Evolutionary conservation across 2,888 invertebrate species (phyloP), one percentile per base, ranked within the genome.

Genomic region (Polydrusus pterygomalis): DNA sequence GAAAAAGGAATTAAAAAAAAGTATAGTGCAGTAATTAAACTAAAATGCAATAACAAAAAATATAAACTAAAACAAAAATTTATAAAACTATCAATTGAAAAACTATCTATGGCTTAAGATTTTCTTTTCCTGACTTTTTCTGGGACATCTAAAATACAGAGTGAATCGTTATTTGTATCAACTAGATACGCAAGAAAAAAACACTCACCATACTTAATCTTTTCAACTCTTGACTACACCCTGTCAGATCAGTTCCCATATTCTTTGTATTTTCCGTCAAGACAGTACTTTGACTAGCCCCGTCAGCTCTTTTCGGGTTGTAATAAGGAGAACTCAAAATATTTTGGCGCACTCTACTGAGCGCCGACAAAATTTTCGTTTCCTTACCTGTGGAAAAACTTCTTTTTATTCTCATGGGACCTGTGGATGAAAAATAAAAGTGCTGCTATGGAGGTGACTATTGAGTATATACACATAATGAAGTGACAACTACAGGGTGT

Each of bases 291-390:
- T n/a, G 18, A 47, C 20, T 40, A 2, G 5, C 34, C 8, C n/a
- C 51, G 49, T 45, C 6, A 13, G 30, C 17, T 6, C 17, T 49
- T 45, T 25, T 62, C 3, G 68, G 40, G 9, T 63, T 54, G 43
- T 77, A 75, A 18, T 78, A 78, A 1, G 80, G 73, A 1, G 81
- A 80, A 64, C 74, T 77, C 30, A 80, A 64, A 56, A 81, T 72
- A 70, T 79, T 80, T 20, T 81, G 78, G 38, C 81, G 75, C 20
- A 80, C 78, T 71, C 74, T 81, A n/a, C 56, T 20, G 34, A 81
- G 47, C 0, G 79, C 78, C 8, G 77, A 78, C 76, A 79, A 79
- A n/a, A 81, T 70, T 63, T 78, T 79, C 0, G 77, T 60, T 62
- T 78, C 79, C 49, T 77, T 79, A 17, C 78, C 79, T 54, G 74